Evolutionary conservation across 2,888 invertebrate genomes (phyloP).

Genomic region (Agonum fuliginosum): DNA sequence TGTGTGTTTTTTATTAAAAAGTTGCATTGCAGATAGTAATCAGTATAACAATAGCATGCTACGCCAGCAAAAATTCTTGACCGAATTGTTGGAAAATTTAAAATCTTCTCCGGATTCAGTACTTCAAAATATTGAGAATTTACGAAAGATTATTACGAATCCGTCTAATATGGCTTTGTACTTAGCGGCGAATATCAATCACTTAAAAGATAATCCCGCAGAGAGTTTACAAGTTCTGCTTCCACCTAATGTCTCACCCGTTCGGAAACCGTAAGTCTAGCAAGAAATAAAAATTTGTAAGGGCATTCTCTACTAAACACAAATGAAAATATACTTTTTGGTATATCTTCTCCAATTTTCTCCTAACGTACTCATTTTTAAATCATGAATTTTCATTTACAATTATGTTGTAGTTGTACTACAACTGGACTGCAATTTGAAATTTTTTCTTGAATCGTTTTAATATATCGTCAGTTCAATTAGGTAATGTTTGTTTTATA

Average conservation of each 20-base stretch:
- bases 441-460: too few species aligned
- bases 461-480: too few species aligned
- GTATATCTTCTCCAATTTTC: too few species aligned
- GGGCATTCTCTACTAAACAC: too few species aligned
- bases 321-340: too few species aligned
- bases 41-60: slow-evolving; percentile 82
- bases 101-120: slow-evolving; percentile 73
- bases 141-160: slow-evolving; percentile 77
- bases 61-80: slow-evolving; percentile 85
- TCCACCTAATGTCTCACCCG: slow-evolving; percentile 15
- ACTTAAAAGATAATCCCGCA: slow-evolving; percentile 75
- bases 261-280: slow-evolving; percentile 39
- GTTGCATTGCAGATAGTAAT: slow-evolving; percentile 75
- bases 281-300: too few species aligned
- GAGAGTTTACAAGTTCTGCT: slow-evolving; percentile 66
- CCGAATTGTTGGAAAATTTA: slow-evolving; percentile 78
- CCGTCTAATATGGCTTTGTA: slow-evolving; percentile 81
- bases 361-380: too few species aligned
- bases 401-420: too few species aligned
- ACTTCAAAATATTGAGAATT: slow-evolving; percentile 75
- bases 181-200: slow-evolving; percentile 82
- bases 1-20: background rate
- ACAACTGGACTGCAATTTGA: too few species aligned
- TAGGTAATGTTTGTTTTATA: too few species aligned
- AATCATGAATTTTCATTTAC: too few species aligned